Conservation (phyloP, 1,140 invertebrate genomes). For the Drosophila chauvacae region DNA sequence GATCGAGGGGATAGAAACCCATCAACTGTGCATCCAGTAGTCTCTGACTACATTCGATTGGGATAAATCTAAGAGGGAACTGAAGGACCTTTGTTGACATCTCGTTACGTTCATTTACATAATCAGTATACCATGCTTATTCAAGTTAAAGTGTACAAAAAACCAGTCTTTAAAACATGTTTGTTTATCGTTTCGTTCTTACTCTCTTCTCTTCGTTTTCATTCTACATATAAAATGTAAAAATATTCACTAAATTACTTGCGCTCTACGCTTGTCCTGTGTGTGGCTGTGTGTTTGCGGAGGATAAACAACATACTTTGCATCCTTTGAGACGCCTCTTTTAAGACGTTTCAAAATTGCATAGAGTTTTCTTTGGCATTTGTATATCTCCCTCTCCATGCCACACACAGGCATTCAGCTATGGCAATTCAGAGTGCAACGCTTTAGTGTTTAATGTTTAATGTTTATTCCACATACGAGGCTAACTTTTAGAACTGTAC, state of each 20-base stretch:
- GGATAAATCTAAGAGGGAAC: conserved; percentile 29
- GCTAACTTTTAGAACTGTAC: conserved; percentile 43
- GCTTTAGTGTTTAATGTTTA: conserved; percentile 9
- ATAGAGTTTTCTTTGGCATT: background rate
- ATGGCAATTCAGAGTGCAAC: conserved; percentile 49
- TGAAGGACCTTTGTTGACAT: conserved; percentile 52
- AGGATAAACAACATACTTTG: background rate
- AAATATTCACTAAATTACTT: conserved; percentile 41
- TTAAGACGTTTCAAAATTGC: background rate
- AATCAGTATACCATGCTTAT: conserved; percentile 74
- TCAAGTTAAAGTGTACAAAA: conserved; percentile 82
- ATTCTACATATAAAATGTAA: conserved; percentile 54
- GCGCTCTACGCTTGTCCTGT: conserved; percentile 14
- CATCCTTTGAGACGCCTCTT: background rate
- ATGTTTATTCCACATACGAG: conserved; percentile 3
- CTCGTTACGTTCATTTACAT: conserved; percentile 54
- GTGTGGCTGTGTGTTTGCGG: background rate
- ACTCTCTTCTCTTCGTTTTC: conserved; percentile 37
- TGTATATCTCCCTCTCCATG: background rate
- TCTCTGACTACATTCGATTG: conserved; percentile 42
- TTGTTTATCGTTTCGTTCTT: conserved; percentile 43
- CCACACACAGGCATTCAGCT: conserved; percentile 8
- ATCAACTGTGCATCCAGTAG: conserved; percentile 25
- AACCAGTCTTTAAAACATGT: conserved; percentile 81
- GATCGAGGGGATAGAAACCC: conserved; percentile 10